Evolutionary conservation across 2,888 invertebrate species (phyloP), one percentile per base, ranked within the genome.

Genomic region (Hypolimnas misippus): DNA sequence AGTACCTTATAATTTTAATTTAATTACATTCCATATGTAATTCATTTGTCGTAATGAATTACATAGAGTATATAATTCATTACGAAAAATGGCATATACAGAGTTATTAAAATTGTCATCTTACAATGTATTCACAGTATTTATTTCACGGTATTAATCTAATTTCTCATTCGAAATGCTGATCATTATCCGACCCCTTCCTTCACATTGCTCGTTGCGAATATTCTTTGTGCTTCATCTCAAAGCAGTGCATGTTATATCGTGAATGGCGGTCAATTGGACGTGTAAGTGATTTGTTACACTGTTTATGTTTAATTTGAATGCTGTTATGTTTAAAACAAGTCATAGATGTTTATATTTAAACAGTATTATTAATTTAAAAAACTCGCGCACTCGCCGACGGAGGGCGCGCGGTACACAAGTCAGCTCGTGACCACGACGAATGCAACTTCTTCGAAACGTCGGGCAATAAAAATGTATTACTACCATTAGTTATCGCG

Each of bases 101-200:
- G 29, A 5, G 57, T 53, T 61, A 42, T 57, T 44, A 56, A 49
- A 40, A 42, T 7, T 6, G 40, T 14, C 6, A 40, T 40, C 40
- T 42, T 1, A 42, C 16, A 17, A 17, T 7, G 53, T 38, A 44
- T 50, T 17, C 49, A 54, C 78, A n/a, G 72, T 77, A 79, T 81
- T 78, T 76, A 74, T 75, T 77, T 73, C 81, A 78, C 70, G 69
- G 69, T 73, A n/a, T 77, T 82, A 83, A 86, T 85, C 80, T 79
- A 82, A 82, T 82, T 81, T 78, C 74, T 75, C 77, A 74, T 75
- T 75, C 71, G 78, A 78, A 79, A 77, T 77, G 74, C 17, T 73
- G 70, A 72, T 79, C 76, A 78, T 82, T 79, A 82, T n/a, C 78
- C 70, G 35, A 38, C n/a, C 14, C 54, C 56, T 58, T 51, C 49